Evolutionary conservation across 2,888 invertebrate genomes (phyloP), one percentile per base, ranked within the genome.

Genomic region (Lapara coniferarum): DNA sequence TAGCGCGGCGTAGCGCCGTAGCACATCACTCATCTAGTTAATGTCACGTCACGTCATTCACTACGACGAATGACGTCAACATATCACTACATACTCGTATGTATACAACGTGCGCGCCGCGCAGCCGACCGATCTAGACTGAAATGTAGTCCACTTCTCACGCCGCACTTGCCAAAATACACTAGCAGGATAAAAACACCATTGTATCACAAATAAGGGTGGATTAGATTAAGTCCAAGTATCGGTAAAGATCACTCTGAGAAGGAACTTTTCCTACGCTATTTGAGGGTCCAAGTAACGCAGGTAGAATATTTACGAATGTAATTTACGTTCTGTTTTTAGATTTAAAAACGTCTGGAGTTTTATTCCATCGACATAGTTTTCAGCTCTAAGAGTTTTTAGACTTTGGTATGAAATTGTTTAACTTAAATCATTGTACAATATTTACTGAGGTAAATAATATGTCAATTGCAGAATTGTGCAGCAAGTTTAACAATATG

Each of bases 61-160:
- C 46, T 49, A 63, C 49, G 46, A 53, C 53, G 74, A 63, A 63
- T 49, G 49, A 16, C 63, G 49, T 63, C 49, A 19, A 19, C 49
- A 49, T 63, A 49, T 44, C 70, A 63, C 66, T 71, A 69, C 74
- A 71, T 75, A 49, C 52, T 51, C 49, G 19, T 63, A 52, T 58
- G 52, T 78, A 76, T 83, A 82, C 74, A 76, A 88, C 90, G 89
- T 89, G 91, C 85, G 87, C 83, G 79, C 83, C 79, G 82, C 80
- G 73, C 87, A 85, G 79, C 84, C 84, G 88, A 81, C 85, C 83
- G 87, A 84, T 88, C 86, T 88, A 88, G 87, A 91, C 89, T 91
- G 90, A 88, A 84, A 86, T 85, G 82, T 83, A 85, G 82, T 82
- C 80, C 80, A 83, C 82, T 82, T 82, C 82, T 82, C 81, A 81